A percentile compares a stretch with the other conserved stretches of the same genome.
These are phyloP conservation scores for Cheilosia vernalis DNA, from an alignment of 2,888 invertebrate genomes.

Conservation along the genomic window DNA sequence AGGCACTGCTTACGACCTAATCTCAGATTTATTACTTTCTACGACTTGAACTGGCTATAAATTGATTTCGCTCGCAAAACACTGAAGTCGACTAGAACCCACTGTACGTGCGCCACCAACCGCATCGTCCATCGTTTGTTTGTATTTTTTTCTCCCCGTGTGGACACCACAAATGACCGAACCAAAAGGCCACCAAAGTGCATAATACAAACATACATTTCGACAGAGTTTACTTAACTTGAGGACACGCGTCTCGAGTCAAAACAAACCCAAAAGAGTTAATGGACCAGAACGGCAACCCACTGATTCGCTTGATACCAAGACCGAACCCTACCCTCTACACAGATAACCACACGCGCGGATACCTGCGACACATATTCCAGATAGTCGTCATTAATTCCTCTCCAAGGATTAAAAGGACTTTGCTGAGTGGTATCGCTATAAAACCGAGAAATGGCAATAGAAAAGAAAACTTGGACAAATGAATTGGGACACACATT, in stretches of 20 bases:
- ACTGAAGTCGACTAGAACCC: neutral
- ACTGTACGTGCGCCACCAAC: slow-evolving; percentile 39
- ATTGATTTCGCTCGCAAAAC: neutral
- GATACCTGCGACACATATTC: slow-evolving; percentile 59
- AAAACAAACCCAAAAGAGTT: slow-evolving; percentile 78
- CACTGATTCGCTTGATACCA: slow-evolving; percentile 33
- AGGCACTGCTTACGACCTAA: too few relatives aligned
- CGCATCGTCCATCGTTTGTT: slow-evolving; percentile 15
- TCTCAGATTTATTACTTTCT: neutral
- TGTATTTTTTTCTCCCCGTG: neutral
- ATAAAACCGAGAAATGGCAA: slow-evolving; percentile 28
- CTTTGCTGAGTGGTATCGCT: slow-evolving; percentile 32
- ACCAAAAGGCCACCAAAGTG: slow-evolving; percentile 44
- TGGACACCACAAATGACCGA: slow-evolving; percentile 61
- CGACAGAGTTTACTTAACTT: slow-evolving; percentile 69
- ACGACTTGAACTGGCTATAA: neutral
- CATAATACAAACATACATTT: slow-evolving; percentile 51
- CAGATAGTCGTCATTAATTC: slow-evolving; percentile 69
- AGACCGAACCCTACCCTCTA: neutral
- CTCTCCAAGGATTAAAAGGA: slow-evolving; percentile 72
- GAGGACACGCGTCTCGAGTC: slow-evolving; percentile 65
- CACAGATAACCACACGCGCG: slow-evolving; percentile 30
- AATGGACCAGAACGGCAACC: slow-evolving; percentile 81
- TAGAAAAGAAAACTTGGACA: slow-evolving; percentile 54
- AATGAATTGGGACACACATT: slow-evolving; percentile 54